A percentile compares a stretch with the other conserved stretches of the same genome.
Conservation (phyloP, 2,888 invertebrate genomes). For the Heteromurus nitidus region DNA sequence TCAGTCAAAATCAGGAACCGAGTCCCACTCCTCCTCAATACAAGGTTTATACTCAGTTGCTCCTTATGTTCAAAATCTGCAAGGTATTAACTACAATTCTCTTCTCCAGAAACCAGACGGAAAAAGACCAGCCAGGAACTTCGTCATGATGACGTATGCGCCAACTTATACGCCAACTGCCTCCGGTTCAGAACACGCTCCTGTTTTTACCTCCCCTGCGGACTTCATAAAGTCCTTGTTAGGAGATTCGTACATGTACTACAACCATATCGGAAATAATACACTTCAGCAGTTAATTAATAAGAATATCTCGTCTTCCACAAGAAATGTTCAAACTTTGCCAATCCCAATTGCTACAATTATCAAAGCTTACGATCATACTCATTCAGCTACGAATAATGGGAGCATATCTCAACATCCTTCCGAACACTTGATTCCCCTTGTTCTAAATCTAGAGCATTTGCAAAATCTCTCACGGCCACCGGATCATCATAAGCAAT, state of each 20-base stretch:
- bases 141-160: constrained; percentile 52
- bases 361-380: neutral
- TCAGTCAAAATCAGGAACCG: constrained; percentile 14
- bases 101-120: constrained; percentile 48
- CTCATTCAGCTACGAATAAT: neutral
- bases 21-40: constrained; percentile 20
- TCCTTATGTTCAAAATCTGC: constrained; percentile 18
- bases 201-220: constrained; percentile 58
- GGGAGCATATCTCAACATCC: constrained; percentile 22
- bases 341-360: neutral
- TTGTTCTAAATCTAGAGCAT: constrained; percentile 14
- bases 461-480: constrained; percentile 31
- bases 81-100: constrained; percentile 55
- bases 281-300: neutral
- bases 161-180: constrained; percentile 54
- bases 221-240: constrained; percentile 55
- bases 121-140: constrained; percentile 33
- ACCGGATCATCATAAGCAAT: neutral
- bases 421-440: constrained; percentile 31
- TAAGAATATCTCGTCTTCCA: neutral
- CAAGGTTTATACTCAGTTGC: constrained; percentile 57
- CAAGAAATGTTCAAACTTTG: neutral
- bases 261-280: constrained; percentile 12
- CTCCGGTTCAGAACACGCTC: constrained; percentile 47
- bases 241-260: constrained; percentile 58